Conservation (phyloP, 1,140 invertebrate genomes). For the Aleiodes sp. region DNA sequence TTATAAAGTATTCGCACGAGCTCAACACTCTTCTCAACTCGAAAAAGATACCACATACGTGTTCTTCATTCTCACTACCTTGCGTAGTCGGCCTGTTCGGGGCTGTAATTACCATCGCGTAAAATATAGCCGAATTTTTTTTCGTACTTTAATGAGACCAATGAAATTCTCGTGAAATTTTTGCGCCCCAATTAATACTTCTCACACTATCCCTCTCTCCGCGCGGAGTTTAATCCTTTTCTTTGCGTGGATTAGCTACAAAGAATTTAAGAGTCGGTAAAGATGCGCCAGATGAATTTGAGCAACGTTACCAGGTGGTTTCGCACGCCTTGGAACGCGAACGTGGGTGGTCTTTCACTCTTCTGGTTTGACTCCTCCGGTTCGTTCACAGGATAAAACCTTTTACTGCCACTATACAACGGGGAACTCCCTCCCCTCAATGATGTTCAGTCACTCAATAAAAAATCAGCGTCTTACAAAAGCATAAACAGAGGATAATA, state of each 20-base stretch:
- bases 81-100: background rate
- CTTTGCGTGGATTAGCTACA: background rate
- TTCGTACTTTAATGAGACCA: background rate
- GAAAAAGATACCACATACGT: background rate
- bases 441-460: background rate
- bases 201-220: too few species aligned
- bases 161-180: background rate
- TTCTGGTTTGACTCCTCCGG: background rate
- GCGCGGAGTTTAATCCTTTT: too few species aligned
- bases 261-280: background rate
- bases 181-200: background rate
- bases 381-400: background rate
- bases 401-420: slow-evolving; percentile 10
- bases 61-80: background rate
- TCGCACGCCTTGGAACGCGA: background rate
- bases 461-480: slow-evolving; percentile 5
- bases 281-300: background rate
- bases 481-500: background rate
- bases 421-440: too few species aligned
- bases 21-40: background rate
- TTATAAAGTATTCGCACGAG: slow-evolving; percentile 14
- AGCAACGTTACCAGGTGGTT: slow-evolving; percentile 3
- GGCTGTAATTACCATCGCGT: slow-evolving; percentile 24
- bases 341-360: slow-evolving; percentile 4
- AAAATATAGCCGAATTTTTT: slow-evolving; percentile 14